Base-by-base conservation (phyloP, 2,888 invertebrate species). In the Polietes domitor region DNA sequence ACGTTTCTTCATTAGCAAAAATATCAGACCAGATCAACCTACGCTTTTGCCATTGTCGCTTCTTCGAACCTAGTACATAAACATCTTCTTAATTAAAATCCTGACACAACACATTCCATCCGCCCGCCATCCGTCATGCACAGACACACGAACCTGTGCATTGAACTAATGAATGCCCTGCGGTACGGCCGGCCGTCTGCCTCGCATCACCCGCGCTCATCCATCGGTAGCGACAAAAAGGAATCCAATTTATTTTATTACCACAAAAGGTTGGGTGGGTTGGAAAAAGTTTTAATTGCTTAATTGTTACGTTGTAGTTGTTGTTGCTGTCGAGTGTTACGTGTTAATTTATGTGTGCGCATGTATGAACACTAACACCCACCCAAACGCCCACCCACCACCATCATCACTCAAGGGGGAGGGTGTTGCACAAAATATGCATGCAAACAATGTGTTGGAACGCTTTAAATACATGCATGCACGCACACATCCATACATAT, bases 11-110 rank as follows among this genome's bases (percentile, higher is more conserved):
- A 90, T 91, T 91, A 90, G 90, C 89, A 89, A 86, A 87, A 87
- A 87, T 24, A 68, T 68, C 68, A 21, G 43, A 21, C 41, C 19
- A 88, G 90, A 89, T 90, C 90, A 88, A 91, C 90, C 91, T 90
- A 90, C 90, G 85, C 86, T 90, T 90, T 91, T 91, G 73, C 86
- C 88, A 88, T 85, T 86, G 87, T 86, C 87, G 89, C 88, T 90
- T 89, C 90, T 90, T 90, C 91, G 88, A 91, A 88, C 90, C 90
- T 90, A 91, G 88, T 90, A 90, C 91, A 88, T 88, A 86, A 87
- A 89, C 90, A 90, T 90, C 91, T 88, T 90, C 91, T 90, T 90
- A 90, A 90, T 91, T 90, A 90, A 90, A 90, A 91, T 89, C 88
- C 89, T 89, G 91, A 85, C 89, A 89, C 83, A 85, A 86, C 68